Base-by-base conservation (phyloP, 2,113 vertebrate genomes). In the Hymenochirus boettgeri region DNA sequence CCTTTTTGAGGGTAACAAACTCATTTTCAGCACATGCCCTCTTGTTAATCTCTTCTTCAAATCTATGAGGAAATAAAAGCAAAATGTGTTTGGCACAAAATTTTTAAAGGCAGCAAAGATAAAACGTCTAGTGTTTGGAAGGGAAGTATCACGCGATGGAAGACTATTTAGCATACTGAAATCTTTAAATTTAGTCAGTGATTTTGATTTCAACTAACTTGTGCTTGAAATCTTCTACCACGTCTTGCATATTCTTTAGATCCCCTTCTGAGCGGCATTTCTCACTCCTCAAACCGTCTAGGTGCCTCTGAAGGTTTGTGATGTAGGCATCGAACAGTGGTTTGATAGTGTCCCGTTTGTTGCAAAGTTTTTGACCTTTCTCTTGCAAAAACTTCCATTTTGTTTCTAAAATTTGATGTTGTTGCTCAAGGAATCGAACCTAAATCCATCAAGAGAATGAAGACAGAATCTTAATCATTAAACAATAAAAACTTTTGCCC, bases 11-110 rank as follows among this genome's bases (percentile, higher is more conserved):
- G 33, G 33, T 13, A 12, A 35, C 33, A 35, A 35, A 35, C 33
- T 35, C 33, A 35, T 35, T 35, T 35, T 35, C 33, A 13, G 33
- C 9, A 11, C 33, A 35, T 39, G 61, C 87, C 29, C 92, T 93
- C 42, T 83, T 93, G 80, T 92, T 92, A 83, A 92, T 89, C 77
- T 94, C 90, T 39, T 91, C 87, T 70, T 95, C 90, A 5, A 92
- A 92, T 52, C 91, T 94, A 57, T 2, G 42, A 12, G 29, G 26
- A 45, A 27, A 19, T 26, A 52, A 47, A 42, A n/a, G n/a, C n/a
- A n/a, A n/a, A n/a, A n/a, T n/a, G n/a, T n/a, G n/a, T n/a, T n/a
- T n/a, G n/a, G n/a, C n/a, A n/a, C n/a, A n/a, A n/a, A n/a, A n/a
- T n/a, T n/a, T 55, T 46, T n/a, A n/a, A n/a, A n/a, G n/a, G n/a